phyloP scores from a whole-genome alignment of 2,113 vertebrate species.

The Nestor notabilis region DNA sequence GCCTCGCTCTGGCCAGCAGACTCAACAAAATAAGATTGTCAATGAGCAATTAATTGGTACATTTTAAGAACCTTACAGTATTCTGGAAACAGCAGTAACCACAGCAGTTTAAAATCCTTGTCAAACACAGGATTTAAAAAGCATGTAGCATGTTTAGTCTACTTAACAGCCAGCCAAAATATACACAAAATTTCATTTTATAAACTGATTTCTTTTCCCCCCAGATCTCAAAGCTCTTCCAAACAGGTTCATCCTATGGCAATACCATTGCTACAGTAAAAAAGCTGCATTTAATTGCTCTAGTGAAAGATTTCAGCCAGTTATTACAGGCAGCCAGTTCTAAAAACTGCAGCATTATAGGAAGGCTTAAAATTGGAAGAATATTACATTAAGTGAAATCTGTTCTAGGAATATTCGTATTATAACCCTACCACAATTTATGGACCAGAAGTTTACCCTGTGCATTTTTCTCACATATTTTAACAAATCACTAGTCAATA shows the following conservation, averaged over 20 bases:
- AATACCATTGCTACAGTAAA: not conserved
- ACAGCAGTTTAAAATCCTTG: not conserved
- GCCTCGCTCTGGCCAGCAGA: not conserved
- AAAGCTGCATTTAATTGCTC: not conserved
- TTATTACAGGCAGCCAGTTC: not conserved
- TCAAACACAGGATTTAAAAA: constrained; percentile 37
- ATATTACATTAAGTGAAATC: not conserved
- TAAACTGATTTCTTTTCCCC: constrained; percentile 5
- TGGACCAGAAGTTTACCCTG: not conserved
- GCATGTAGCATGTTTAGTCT: constrained; percentile 46
- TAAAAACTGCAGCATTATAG: not conserved
- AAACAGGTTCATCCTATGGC: not conserved
- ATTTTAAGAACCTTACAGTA: not conserved
- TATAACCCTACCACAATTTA: not conserved
- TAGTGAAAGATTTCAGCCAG: not conserved
- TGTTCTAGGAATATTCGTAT: not conserved
- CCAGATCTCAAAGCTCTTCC: not conserved
- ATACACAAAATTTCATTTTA: constrained; percentile 2
- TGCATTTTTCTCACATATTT: not conserved
- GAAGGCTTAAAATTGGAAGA: not conserved
- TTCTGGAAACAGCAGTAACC: not conserved
- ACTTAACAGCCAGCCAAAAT: constrained; percentile 30
- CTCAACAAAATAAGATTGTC: not conserved
- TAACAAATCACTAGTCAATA: not conserved
- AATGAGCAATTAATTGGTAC: not conserved